Conservation (phyloP, 1,140 invertebrate species). For the Dinoponera quadriceps region DNA sequence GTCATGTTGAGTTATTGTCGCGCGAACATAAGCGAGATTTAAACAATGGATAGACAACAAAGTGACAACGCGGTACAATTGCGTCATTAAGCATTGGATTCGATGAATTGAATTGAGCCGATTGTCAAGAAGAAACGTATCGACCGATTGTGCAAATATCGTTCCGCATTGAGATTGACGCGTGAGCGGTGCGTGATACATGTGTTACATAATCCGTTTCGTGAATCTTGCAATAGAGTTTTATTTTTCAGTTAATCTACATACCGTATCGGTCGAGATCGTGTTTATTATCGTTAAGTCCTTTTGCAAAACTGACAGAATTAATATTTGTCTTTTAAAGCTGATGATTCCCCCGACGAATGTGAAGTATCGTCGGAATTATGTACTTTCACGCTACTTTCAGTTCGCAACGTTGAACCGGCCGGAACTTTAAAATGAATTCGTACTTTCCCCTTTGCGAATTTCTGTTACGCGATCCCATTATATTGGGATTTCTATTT, state of each 20-base stretch:
- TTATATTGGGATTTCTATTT: constrained; percentile 32
- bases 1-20: constrained; percentile 12
- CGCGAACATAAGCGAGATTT: constrained; percentile 13
- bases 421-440: neutral
- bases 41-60: neutral
- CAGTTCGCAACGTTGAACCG: neutral
- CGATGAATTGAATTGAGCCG: neutral
- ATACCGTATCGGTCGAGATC: neutral
- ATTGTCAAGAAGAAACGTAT: constrained; percentile 16
- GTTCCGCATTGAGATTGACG: constrained; percentile 3
- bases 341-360: neutral
- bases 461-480: constrained; percentile 1
- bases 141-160: constrained; percentile 19
- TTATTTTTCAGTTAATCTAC: constrained; percentile 31
- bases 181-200: constrained; percentile 38
- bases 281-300: neutral
- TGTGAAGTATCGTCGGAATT: neutral
- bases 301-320: neutral
- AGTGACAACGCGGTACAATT: constrained; percentile 5
- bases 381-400: neutral
- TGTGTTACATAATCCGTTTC: constrained; percentile 19
- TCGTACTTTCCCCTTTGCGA: neutral
- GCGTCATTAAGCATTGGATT: constrained; percentile 1
- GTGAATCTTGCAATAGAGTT: constrained; percentile 35
- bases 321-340: neutral